Percentiles rank a stretch among this genome's conserved stretches.
phyloP scores from a whole-genome alignment of 2,888 invertebrate species.

The Agriopis aurantiaria region DNA sequence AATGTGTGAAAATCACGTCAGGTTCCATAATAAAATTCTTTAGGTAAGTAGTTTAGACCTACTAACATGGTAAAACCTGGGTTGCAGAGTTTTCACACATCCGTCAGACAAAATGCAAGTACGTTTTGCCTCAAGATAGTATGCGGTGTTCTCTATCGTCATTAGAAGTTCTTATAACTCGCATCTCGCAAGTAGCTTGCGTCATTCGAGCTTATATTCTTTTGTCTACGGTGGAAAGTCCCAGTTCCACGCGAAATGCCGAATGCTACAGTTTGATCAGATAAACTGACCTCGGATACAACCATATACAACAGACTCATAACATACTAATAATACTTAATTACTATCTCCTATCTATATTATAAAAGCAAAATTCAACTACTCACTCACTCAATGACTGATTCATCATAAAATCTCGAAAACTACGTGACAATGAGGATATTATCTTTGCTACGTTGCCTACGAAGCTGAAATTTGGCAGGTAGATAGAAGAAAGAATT shows the following conservation, averaged over 20 bases:
- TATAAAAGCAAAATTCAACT: too few species aligned
- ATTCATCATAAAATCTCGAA: too few species aligned
- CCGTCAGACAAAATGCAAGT: neutral
- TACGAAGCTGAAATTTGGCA: too few species aligned
- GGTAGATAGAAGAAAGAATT: too few species aligned
- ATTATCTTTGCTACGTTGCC: too few species aligned
- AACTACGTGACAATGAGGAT: too few species aligned
- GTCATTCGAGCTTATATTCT: conserved; percentile 19
- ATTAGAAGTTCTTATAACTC: conserved; percentile 14
- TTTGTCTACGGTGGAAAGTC: conserved; percentile 26
- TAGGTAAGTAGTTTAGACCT: neutral
- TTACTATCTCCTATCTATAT: too few species aligned
- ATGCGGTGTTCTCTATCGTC: neutral
- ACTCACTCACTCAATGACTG: too few species aligned
- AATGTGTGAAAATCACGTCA: too few species aligned
- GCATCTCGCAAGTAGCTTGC: conserved; percentile 8
- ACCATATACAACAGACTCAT: too few species aligned
- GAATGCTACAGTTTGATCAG: conserved; percentile 4
- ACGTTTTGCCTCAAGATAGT: neutral
- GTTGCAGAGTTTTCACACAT: neutral
- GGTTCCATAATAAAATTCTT: too few species aligned
- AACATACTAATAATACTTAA: too few species aligned
- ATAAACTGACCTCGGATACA: neutral
- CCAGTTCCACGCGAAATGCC: conserved; percentile 15
- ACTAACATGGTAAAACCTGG: conserved; percentile 1